Base-by-base conservation (phyloP, 2,797 vertebrate genomes). In the Neolamprologus multifasciatus region DNA sequence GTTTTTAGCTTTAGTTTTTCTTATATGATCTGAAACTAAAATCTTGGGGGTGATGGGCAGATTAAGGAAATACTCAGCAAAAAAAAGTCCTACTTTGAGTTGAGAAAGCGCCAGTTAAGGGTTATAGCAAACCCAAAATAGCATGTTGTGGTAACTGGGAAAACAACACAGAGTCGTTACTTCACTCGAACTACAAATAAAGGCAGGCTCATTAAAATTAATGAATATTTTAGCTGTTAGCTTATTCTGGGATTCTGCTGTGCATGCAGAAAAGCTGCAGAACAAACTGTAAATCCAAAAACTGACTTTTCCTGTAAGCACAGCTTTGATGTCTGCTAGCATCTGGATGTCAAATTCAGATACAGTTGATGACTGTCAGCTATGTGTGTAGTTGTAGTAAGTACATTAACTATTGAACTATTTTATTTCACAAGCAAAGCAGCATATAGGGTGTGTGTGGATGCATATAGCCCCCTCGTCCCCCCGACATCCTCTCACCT, bases 401-500 rank as follows among this genome's bases (percentile, higher is more conserved):
- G 33, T 62, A 36, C 29, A 62, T 62, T 33, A 62, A 62, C 57
- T 57, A 40, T 5, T n/a, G 59, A 76, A 54, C 38, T 8, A 45
- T 74, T 74, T 31, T 12, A 21, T 19, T 52, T 36, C 38, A 31
- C 23, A 9, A 51, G 48, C 19, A 26, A 4, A 79, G 16, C 19
- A 54, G 26, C 33, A 67, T 31, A 48, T 50, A 74, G 40, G 59
- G 3, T 38, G 16, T 80, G 76, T 76, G 19, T 67, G 40, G 21
- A 19, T 59, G 79, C 85, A 77, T 52, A 38, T 86, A 81, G 40
- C 16, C 23, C 16, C 67, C 40, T 1, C 13, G 2, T 3, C 40
- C 67, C 21, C 23, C 14, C 9, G 4, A 6, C 21, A 36, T 13
- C 16, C 4, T 6, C 92, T 95, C 88, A 97, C 97, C 96, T 97